A percentile compares a stretch with the other conserved stretches of the same genome.
These are phyloP conservation scores for Megaceryle torquata DNA, from an alignment of 2,113 vertebrate species.

Conservation along the genomic window DNA sequence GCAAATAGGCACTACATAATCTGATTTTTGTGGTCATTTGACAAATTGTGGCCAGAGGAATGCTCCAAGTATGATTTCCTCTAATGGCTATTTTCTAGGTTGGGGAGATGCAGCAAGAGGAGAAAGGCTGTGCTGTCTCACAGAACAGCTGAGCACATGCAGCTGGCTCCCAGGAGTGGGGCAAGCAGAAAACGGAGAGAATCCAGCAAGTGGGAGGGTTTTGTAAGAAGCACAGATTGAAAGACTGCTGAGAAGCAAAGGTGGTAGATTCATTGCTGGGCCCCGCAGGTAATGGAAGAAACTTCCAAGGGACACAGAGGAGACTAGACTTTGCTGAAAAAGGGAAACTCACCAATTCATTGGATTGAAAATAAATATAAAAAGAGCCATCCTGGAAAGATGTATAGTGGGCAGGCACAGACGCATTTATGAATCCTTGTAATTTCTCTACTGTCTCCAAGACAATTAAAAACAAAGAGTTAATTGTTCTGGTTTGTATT, in stretches of 20 bases:
- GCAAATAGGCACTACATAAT: not conserved
- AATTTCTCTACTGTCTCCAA: not conserved
- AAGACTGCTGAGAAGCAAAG: not conserved
- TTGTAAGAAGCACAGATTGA: not conserved
- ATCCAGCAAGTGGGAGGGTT: not conserved
- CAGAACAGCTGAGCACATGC: not conserved
- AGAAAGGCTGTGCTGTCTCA: not conserved
- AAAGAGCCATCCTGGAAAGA: not conserved
- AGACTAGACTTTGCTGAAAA: not conserved
- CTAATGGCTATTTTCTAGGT: not conserved
- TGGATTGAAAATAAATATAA: not conserved
- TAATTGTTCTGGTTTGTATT: not conserved
- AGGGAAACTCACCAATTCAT: not conserved
- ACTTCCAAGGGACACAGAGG: not conserved
- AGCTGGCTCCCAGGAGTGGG: rapidly evolving
- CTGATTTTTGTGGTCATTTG: not conserved
- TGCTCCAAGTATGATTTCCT: not conserved
- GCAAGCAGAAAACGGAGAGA: not conserved
- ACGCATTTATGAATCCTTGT: not conserved
- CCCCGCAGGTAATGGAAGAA: not conserved
- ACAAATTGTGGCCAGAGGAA: not conserved
- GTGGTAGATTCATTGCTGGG: not conserved
- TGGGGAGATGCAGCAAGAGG: not conserved
- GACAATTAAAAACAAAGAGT: not conserved
- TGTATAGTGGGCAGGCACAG: not conserved